Evolutionary conservation across 2,888 invertebrate species (phyloP).

Genomic region (Caenorhabditis virilis): DNA sequence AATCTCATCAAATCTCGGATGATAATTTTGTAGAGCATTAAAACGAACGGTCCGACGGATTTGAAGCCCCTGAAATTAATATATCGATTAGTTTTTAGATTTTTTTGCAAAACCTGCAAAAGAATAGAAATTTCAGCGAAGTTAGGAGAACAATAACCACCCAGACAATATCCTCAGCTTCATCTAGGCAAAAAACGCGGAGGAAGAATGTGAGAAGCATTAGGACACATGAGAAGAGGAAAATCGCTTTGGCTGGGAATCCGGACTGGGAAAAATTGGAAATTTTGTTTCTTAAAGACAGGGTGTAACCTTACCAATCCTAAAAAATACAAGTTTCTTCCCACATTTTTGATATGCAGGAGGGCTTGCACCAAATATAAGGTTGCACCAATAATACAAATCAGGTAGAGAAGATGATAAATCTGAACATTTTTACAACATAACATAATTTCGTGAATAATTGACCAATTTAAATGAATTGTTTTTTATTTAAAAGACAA

Average conservation of each 20-base stretch:
- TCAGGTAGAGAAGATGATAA: conserved; percentile 75
- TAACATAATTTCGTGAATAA: neutral
- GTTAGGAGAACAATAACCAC: conserved; percentile 93
- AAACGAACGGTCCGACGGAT: conserved; percentile 98
- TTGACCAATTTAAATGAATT: neutral
- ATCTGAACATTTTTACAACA: conserved; percentile 38
- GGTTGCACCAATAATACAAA: conserved; percentile 82
- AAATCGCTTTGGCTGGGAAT: conserved; percentile 88
- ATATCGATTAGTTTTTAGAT: conserved; percentile 42
- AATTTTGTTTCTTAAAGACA: neutral
- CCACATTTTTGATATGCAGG: conserved; percentile 78
- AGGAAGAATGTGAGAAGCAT: conserved; percentile 85
- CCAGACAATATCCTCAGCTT: conserved; percentile 85
- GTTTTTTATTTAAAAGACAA: too few relatives aligned
- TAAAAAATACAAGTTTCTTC: conserved; percentile 89
- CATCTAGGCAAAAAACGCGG: conserved; percentile 82
- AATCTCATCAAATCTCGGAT: conserved; percentile 95
- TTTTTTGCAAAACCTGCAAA: conserved; percentile 79
- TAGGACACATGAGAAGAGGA: conserved; percentile 87
- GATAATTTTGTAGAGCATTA: conserved; percentile 98
- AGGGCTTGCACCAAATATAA: conserved; percentile 69
- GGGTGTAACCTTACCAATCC: conserved; percentile 78
- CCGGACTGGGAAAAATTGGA: conserved; percentile 76
- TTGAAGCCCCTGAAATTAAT: conserved; percentile 83
- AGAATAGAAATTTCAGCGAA: conserved; percentile 94